Evolutionary conservation across 1,140 invertebrate species (phyloP), one percentile per base, ranked within the genome.

Genomic region (Stegodyphus mimosarum): DNA sequence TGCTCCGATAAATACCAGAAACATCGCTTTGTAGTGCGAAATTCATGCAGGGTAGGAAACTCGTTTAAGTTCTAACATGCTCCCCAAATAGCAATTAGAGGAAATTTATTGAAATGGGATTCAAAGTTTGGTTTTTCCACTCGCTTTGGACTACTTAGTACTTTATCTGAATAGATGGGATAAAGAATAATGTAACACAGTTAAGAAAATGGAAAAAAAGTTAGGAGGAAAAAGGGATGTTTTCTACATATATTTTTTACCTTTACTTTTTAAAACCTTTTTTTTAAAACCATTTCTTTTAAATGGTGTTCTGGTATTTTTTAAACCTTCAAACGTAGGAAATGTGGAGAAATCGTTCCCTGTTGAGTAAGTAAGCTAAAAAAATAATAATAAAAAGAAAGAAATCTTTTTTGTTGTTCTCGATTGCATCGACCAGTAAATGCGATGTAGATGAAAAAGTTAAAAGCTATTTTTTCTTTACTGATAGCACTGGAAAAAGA

Each of bases 51-150:
- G 33, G 33, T 49, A 18, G n/a, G 7, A 71, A 11, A 71, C 33
- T 71, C 69, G 69, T 33, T 11, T 49, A 71, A 71, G 69, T 33
- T 48, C 13, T 17, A 60, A n/a, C n/a, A 71, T 13, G n/a, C 49
- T 71, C 69, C 69, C 51, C 7, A 74, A 83, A 74, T 73, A 72
- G 71, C 80, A 83, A 83, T 83, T 83, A 83, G 71, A 83, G 80
- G 66, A 74, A 74, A 83, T 83, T 83, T 83, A 83, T 83, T 83
- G 80, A 83, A 83, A 83, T 83, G 80, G 53, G 72, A 83, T 73
- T 64, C 70, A 74, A 66, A 83, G 71, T 18, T 17, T 53, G 33
- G 48, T 52, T 17, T 13, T 52, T 51, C 13, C 33, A 15, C 18
- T 77, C 55, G 33, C 33, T 51, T 50, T 66, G 2, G 49, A 50